These are phyloP conservation scores for Trisateles emortualis DNA, from an alignment of 2,888 invertebrate species.

Conservation along the genomic window DNA sequence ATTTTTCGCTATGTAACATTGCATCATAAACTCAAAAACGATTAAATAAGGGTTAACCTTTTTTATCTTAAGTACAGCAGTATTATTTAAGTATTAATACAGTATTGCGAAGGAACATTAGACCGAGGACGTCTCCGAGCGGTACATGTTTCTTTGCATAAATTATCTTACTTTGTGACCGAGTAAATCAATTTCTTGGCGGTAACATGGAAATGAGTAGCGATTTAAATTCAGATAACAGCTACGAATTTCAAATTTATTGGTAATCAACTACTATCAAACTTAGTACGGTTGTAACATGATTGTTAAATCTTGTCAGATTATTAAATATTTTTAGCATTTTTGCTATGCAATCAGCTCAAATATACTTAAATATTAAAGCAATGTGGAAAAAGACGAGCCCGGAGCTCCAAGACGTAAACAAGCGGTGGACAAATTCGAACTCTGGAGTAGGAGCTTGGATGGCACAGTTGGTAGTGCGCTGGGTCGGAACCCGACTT, in stretches of 20 bases:
- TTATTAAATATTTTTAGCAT: not conserved
- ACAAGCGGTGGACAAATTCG: no score
- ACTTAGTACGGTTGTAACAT: slow-evolving; percentile 23
- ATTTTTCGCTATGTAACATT: no score
- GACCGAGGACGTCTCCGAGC: slow-evolving; percentile 69
- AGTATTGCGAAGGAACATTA: slow-evolving; percentile 68
- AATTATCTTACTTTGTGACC: slow-evolving; percentile 68
- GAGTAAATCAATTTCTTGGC: slow-evolving; percentile 60
- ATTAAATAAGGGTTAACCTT: no score
- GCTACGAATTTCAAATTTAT: slow-evolving; percentile 41
- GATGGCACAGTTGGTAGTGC: no score
- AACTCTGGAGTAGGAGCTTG: no score
- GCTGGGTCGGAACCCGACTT: no score
- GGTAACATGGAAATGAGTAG: slow-evolving; percentile 48
- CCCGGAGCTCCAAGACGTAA: no score
- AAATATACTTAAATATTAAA: no score
- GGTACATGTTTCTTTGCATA: slow-evolving; percentile 82
- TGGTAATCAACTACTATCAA: slow-evolving; percentile 11
- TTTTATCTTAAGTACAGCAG: no score
- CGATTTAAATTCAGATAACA: slow-evolving; percentile 50
- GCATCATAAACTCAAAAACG: no score
- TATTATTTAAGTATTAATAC: slow-evolving; percentile 58
- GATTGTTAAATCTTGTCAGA: slow-evolving; percentile 1
- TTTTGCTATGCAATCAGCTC: no score
- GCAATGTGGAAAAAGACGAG: no score